A percentile compares a stretch with the other conserved stretches of the same genome.
These are phyloP conservation scores for Alviniconcha strummeri DNA, from an alignment of 2,888 invertebrate species.

Conservation along the genomic window DNA sequence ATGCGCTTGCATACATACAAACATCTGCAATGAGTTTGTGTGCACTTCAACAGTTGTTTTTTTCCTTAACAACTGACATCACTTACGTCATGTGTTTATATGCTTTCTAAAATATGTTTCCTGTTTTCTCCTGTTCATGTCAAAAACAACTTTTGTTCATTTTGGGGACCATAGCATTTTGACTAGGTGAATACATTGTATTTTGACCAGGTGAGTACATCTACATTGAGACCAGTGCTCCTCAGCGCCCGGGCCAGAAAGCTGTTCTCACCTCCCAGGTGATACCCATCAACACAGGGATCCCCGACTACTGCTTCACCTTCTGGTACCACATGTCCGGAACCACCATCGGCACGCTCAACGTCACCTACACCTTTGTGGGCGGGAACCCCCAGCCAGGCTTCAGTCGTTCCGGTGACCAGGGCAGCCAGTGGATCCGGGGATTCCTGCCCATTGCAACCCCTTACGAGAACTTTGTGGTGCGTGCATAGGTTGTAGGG, in stretches of 20 bases:
- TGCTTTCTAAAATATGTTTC: too few species aligned
- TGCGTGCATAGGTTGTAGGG: slow-evolving; percentile 37
- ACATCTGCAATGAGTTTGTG: too few species aligned
- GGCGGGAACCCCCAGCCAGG: slow-evolving; percentile 44
- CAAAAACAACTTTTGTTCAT: too few species aligned
- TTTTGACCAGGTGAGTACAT: slow-evolving; percentile 57
- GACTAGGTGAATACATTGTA: too few species aligned
- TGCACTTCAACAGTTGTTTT: too few species aligned
- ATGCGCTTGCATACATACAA: too few species aligned
- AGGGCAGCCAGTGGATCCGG: slow-evolving; percentile 62
- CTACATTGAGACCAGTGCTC: slow-evolving; percentile 59
- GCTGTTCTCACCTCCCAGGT: slow-evolving; percentile 57
- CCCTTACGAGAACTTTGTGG: slow-evolving; percentile 50
- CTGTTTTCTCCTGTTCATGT: too few species aligned
- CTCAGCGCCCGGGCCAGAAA: slow-evolving; percentile 71
- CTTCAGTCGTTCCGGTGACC: slow-evolving; percentile 48
- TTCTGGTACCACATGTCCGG: slow-evolving; percentile 71
- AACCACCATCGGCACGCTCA: slow-evolving; percentile 54
- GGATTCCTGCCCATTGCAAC: slow-evolving; percentile 48
- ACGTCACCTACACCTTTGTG: slow-evolving; percentile 44
- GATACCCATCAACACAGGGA: slow-evolving; percentile 38
- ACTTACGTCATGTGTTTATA: too few species aligned
- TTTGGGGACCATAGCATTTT: too few species aligned
- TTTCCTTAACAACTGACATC: too few species aligned
- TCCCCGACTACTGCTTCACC: slow-evolving; percentile 74